These are phyloP conservation scores for Achlya flavicornis DNA, from an alignment of 2,888 invertebrate genomes.

Conservation along the genomic window DNA sequence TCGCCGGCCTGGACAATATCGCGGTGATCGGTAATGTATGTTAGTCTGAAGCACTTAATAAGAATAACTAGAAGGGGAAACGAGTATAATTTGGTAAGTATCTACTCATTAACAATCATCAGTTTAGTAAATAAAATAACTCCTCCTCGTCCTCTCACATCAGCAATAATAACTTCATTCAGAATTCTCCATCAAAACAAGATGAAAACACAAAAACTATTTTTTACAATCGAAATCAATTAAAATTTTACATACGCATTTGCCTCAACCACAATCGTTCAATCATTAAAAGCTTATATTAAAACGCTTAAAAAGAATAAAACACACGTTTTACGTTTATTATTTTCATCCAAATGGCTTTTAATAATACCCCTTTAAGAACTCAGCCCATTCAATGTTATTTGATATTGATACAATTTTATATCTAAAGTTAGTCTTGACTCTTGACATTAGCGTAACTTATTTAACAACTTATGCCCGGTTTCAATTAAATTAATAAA, in stretches of 20 bases:
- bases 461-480: too few species aligned
- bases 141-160: not conserved
- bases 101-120: too few species aligned
- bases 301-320: constrained; percentile 50
- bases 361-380: constrained; percentile 55
- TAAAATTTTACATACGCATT: constrained; percentile 55
- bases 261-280: constrained; percentile 46
- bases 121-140: too few species aligned
- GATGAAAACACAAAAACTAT: constrained; percentile 38
- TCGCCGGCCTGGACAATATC: too few species aligned
- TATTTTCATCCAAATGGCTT: constrained; percentile 54
- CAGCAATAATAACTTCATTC: constrained; percentile 53
- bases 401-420: constrained; percentile 30
- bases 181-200: constrained; percentile 35
- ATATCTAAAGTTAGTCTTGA: constrained; percentile 19
- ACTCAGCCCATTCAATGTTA: constrained; percentile 51
- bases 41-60: too few species aligned
- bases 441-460: constrained; percentile 17
- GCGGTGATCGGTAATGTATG: too few species aligned
- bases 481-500: too few species aligned
- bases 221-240: constrained; percentile 52
- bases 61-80: too few species aligned
- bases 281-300: constrained; percentile 48
- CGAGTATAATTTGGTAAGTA: too few species aligned
- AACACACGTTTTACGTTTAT: constrained; percentile 51